These are phyloP conservation scores for Ceraclea dissimilis DNA, from an alignment of 2,888 invertebrate genomes.

Conservation along the genomic window DNA sequence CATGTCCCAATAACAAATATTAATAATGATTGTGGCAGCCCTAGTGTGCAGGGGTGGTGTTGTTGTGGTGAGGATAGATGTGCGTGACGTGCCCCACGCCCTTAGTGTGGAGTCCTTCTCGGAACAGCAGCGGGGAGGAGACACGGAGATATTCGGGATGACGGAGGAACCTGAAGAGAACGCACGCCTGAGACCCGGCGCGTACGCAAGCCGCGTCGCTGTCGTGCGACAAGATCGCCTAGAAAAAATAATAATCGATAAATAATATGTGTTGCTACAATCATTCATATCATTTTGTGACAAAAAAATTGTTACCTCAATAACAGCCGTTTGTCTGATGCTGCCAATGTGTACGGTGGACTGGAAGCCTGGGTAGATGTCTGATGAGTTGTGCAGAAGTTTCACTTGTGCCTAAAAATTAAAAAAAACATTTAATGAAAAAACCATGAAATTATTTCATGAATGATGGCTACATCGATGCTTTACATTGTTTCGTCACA, in stretches of 20 bases:
- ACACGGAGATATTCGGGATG: conserved; percentile 81
- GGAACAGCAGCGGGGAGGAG: conserved; percentile 72
- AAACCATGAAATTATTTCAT: conserved; percentile 4
- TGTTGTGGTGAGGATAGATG: conserved; percentile 50
- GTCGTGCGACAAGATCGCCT: conserved; percentile 45
- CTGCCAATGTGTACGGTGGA: conserved; percentile 94
- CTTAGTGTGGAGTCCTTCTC: conserved; percentile 71
- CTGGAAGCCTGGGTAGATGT: conserved; percentile 77
- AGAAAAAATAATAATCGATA: conserved; percentile 27
- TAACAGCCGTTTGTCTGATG: conserved; percentile 89
- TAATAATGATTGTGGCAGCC: no score
- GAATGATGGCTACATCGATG: no score
- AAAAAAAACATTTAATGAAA: not conserved
- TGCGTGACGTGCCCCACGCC: conserved; percentile 80
- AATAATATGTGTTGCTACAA: conserved; percentile 7
- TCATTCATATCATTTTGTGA: not conserved
- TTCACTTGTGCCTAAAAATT: conserved; percentile 74
- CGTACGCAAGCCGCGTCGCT: conserved; percentile 44
- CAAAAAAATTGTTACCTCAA: conserved; percentile 56
- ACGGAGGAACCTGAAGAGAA: conserved; percentile 79
- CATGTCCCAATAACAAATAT: no score
- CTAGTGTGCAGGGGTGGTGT: no score
- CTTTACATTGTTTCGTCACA: no score
- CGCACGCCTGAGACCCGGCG: conserved; percentile 80
- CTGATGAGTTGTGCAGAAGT: conserved; percentile 80